Percentiles rank a stretch among this genome's conserved stretches.
These are phyloP conservation scores for Suillia variegata DNA, from an alignment of 2,888 invertebrate species.

Conservation along the genomic window DNA sequence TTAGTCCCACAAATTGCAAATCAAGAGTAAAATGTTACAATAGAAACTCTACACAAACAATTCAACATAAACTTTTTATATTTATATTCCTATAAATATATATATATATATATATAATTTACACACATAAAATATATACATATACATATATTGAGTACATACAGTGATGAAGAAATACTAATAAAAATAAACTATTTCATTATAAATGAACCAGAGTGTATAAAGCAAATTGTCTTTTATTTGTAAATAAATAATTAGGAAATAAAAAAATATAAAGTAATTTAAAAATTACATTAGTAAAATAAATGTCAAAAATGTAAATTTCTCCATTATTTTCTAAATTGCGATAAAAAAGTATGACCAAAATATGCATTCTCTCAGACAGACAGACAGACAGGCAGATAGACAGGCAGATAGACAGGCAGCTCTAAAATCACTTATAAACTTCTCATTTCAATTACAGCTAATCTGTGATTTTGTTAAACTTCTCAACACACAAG, in stretches of 20 bases:
- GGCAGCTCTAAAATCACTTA: too few relatives aligned
- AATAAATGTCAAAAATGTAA: too few relatives aligned
- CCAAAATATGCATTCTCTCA: too few relatives aligned
- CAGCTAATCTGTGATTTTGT: too few relatives aligned
- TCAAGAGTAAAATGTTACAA: background rate
- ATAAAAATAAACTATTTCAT: background rate
- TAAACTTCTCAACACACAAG: too few relatives aligned
- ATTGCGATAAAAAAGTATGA: too few relatives aligned
- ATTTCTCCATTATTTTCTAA: too few relatives aligned
- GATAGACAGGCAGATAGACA: too few relatives aligned
- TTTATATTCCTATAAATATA: background rate
- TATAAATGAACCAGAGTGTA: background rate
- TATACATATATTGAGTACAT: background rate
- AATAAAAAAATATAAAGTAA: background rate
- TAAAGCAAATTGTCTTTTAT: background rate
- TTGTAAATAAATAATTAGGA: background rate
- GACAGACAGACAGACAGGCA: too few relatives aligned
- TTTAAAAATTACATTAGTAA: too few relatives aligned
- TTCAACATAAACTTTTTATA: background rate
- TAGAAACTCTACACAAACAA: background rate
- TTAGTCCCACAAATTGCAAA: background rate
- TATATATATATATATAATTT: background rate
- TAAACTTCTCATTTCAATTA: too few relatives aligned
- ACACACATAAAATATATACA: background rate
- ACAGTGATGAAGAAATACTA: constrained; percentile 2